Percentiles rank a stretch among this genome's conserved stretches.
phyloP scores from a whole-genome alignment of 35 echinoderm and acorn worm genomes.

The Lytechinus variegatus region DNA sequence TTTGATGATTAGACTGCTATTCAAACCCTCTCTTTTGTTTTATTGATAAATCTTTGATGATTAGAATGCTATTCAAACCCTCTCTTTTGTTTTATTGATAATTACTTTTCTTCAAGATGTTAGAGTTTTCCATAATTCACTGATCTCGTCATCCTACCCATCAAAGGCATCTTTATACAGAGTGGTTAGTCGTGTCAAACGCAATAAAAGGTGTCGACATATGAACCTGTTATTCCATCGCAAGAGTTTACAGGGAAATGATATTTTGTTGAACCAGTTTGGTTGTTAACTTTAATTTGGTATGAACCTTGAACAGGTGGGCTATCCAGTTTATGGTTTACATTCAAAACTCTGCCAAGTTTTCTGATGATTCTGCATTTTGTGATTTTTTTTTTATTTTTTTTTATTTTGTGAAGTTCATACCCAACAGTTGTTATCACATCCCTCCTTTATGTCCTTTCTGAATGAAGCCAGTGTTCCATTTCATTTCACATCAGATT shows the following conservation, averaged over 20 bases:
- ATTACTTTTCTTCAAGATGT: not conserved
- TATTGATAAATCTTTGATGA: not conserved
- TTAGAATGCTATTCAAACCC: not conserved
- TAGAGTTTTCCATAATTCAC: not conserved
- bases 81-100: not conserved
- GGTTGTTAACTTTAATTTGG: not conserved
- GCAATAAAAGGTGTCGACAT: not conserved
- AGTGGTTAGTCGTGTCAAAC: not conserved
- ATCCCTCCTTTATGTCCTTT: not conserved
- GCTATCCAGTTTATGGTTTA: not conserved
- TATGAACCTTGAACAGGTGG: not conserved
- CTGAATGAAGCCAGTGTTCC: not conserved
- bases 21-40: too few species aligned
- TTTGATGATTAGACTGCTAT: not conserved
- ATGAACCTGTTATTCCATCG: not conserved
- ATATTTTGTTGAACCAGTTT: not conserved
- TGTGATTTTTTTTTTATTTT: too few species aligned
- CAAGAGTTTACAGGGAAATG: not conserved
- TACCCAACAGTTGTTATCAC: not conserved
- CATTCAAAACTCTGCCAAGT: not conserved
- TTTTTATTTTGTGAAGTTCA: conserved; percentile 6
- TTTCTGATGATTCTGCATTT: not conserved
- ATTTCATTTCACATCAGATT: not conserved
- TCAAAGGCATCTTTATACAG: not conserved
- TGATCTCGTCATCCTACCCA: too few species aligned